These are phyloP conservation scores for Pollenia griseotomentosa DNA, from an alignment of 2,888 invertebrate species.

Conservation along the genomic window DNA sequence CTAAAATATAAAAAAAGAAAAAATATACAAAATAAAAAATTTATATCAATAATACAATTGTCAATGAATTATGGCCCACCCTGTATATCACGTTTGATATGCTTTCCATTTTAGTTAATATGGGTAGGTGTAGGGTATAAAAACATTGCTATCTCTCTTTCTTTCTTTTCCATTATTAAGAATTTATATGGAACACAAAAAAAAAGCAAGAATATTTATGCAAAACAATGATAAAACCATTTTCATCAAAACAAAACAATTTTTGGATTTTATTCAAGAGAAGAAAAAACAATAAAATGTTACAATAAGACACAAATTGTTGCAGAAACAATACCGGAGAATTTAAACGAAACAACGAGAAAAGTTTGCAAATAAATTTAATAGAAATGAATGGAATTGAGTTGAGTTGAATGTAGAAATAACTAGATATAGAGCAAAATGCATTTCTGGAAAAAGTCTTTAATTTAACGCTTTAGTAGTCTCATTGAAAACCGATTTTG, in stretches of 20 bases:
- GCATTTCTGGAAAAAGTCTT: not conserved
- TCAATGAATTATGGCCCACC: no score
- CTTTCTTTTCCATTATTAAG: no score
- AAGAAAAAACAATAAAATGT: slow-evolving; percentile 5
- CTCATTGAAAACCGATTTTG: not conserved
- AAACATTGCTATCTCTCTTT: no score
- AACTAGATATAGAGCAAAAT: not conserved
- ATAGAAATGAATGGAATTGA: not conserved
- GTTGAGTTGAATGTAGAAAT: not conserved
- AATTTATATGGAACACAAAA: not conserved
- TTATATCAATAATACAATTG: no score
- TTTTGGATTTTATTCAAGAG: not conserved
- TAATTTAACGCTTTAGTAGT: slow-evolving; percentile 37
- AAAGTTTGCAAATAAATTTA: not conserved
- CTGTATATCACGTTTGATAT: no score
- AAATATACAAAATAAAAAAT: no score
- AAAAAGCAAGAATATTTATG: slow-evolving; percentile 31
- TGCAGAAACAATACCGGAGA: not conserved
- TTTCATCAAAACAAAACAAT: slow-evolving; percentile 28
- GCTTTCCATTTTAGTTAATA: no score
- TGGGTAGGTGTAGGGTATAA: no score
- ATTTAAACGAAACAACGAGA: not conserved
- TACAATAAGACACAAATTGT: slow-evolving; percentile 1
- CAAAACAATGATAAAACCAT: slow-evolving; percentile 41
- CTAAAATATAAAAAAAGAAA: no score